Percentiles rank a stretch among this genome's conserved stretches.
These are phyloP conservation scores for Caenorhabditis sp. DNA, from an alignment of 2,888 invertebrate genomes.

Conservation along the genomic window DNA sequence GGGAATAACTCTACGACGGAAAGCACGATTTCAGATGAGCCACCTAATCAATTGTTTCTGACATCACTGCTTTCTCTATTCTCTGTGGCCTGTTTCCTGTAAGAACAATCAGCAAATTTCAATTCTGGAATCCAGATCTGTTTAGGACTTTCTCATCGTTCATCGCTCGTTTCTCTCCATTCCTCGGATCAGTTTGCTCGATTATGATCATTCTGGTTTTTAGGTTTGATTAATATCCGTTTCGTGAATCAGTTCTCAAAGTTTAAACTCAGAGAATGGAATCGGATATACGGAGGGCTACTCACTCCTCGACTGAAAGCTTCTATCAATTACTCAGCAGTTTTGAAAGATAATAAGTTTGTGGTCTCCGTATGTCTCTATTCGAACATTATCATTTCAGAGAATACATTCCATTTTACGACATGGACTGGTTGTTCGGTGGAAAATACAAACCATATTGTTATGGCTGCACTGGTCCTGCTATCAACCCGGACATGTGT, in stretches of 20 bases:
- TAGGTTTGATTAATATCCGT: not conserved
- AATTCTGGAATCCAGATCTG: not conserved
- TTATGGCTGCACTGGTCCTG: slow-evolving; percentile 60
- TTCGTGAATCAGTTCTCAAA: not conserved
- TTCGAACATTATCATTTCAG: slow-evolving; percentile 20
- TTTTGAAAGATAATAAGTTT: slow-evolving; percentile 55
- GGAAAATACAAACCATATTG: slow-evolving; percentile 52
- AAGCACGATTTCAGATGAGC: slow-evolving; percentile 19
- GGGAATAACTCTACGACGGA: slow-evolving; percentile 27
- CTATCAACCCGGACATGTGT: slow-evolving; percentile 41
- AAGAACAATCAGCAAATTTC: too few relatives aligned
- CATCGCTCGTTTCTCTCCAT: slow-evolving; percentile 10
- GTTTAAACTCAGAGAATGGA: slow-evolving; percentile 46
- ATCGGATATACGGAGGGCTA: slow-evolving; percentile 39
- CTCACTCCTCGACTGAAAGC: slow-evolving; percentile 40
- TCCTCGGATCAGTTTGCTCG: slow-evolving; percentile 25
- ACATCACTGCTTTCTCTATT: slow-evolving; percentile 15
- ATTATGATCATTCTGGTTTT: slow-evolving; percentile 17
- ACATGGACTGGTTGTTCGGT: slow-evolving; percentile 60
- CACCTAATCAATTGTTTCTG: slow-evolving; percentile 31
- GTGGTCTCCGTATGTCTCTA: not conserved
- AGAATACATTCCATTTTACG: slow-evolving; percentile 59
- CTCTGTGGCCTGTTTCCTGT: slow-evolving; percentile 21
- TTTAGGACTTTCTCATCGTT: slow-evolving; percentile 16
- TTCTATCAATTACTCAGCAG: slow-evolving; percentile 43